Conservation (phyloP, 2,888 invertebrate genomes). For the Ganaspis brasiliensis region DNA sequence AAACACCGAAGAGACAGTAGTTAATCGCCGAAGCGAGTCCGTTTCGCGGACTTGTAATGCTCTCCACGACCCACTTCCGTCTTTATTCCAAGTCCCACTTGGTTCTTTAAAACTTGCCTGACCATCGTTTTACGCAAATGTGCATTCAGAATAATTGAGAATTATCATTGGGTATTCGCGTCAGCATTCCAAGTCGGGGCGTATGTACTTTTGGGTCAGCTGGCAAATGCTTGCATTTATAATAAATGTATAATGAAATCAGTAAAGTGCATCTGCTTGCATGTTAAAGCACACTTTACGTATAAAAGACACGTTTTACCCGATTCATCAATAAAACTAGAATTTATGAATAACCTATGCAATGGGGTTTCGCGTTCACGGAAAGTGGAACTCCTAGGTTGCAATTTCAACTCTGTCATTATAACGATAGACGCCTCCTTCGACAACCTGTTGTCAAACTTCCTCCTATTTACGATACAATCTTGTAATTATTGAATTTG, state of each 20-base stretch:
- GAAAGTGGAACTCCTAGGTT: slow-evolving; percentile 36
- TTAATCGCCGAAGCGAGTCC: slow-evolving; percentile 69
- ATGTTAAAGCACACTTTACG: too few relatives aligned
- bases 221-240: neutral
- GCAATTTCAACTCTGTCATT: slow-evolving; percentile 20
- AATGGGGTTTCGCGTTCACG: slow-evolving; percentile 31
- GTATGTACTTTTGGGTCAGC: slow-evolving; percentile 2
- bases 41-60: slow-evolving; percentile 64
- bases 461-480: neutral
- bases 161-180: neutral
- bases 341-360: slow-evolving; percentile 37
- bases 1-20: slow-evolving; percentile 65
- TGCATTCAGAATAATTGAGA: slow-evolving; percentile 4
- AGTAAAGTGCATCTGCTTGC: neutral
- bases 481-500: neutral
- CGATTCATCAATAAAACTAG: slow-evolving; percentile 19
- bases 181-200: neutral
- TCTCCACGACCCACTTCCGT: slow-evolving; percentile 67
- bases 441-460: slow-evolving; percentile 3
- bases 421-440: slow-evolving; percentile 9
- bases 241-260: neutral
- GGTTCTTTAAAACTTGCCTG: slow-evolving; percentile 45
- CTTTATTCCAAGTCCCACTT: slow-evolving; percentile 52
- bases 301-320: slow-evolving; percentile 22
- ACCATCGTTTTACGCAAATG: slow-evolving; percentile 46